Evolutionary conservation across 2,888 invertebrate species (phyloP).

Genomic region (Diaprepes abbreviatus): DNA sequence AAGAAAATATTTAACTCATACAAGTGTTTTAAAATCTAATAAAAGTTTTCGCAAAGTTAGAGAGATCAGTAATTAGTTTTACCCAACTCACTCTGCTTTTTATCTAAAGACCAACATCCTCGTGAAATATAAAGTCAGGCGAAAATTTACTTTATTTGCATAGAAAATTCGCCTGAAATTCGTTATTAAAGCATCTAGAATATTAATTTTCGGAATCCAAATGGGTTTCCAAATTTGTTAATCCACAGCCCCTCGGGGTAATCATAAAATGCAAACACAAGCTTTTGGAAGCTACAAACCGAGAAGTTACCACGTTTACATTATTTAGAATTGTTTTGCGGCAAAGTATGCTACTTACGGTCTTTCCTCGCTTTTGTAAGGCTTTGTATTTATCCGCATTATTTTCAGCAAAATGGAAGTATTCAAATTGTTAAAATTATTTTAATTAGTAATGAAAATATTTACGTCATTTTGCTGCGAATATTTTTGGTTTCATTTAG

Average conservation of each 20-base stretch:
- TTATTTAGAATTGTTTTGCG: not conserved
- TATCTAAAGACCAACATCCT: too few relatives aligned
- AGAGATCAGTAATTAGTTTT: too few relatives aligned
- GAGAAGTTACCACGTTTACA: constrained; percentile 4
- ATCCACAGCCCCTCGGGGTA: not conserved
- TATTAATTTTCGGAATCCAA: not conserved
- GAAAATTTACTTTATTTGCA: too few relatives aligned
- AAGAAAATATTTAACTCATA: too few relatives aligned
- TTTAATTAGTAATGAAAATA: too few relatives aligned
- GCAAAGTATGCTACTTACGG: not conserved
- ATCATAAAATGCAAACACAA: not conserved
- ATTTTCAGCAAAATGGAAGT: not conserved
- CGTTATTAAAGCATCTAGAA: not conserved
- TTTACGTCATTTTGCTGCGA: too few relatives aligned
- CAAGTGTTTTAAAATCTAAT: too few relatives aligned
- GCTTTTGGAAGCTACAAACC: not conserved
- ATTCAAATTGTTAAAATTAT: too few relatives aligned
- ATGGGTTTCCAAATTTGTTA: not conserved
- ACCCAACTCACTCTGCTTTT: too few relatives aligned
- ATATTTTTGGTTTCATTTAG: too few relatives aligned
- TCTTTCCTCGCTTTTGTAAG: not conserved
- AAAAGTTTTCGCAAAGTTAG: too few relatives aligned
- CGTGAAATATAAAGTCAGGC: too few relatives aligned
- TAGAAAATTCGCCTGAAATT: not conserved
- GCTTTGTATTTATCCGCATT: not conserved